Percentiles rank a stretch among this genome's conserved stretches.
Evolutionary conservation across 2,888 invertebrate genomes (phyloP).

Genomic region (Sceliomorpha sp.): DNA sequence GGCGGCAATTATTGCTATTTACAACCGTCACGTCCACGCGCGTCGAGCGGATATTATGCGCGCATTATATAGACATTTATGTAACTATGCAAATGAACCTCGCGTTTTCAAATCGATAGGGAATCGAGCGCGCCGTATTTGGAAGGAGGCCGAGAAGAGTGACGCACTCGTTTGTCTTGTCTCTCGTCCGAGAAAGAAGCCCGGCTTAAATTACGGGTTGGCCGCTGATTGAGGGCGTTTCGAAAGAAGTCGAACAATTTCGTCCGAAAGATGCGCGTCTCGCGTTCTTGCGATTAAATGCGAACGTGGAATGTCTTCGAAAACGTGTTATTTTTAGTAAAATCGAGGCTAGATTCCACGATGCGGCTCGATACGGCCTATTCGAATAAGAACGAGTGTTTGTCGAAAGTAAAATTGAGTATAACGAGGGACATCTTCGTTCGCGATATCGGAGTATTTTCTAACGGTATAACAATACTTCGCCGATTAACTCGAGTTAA

Average conservation of each 20-base stretch:
- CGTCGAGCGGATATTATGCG: constrained; percentile 42
- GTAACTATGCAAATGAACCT: constrained; percentile 46
- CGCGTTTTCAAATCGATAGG: constrained; percentile 28
- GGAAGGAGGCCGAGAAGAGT: constrained; percentile 42
- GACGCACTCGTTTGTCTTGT: constrained; percentile 34
- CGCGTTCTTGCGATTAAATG: constrained; percentile 34
- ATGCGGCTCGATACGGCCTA: too few relatives aligned
- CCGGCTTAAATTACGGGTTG: constrained; percentile 35
- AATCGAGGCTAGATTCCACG: too few relatives aligned
- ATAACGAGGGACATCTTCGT: too few relatives aligned
- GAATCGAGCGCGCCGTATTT: constrained; percentile 41
- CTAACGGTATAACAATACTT: too few relatives aligned
- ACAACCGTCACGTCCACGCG: constrained; percentile 36
- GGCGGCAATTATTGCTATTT: constrained; percentile 46
- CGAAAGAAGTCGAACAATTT: constrained; percentile 23
- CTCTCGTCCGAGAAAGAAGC: constrained; percentile 29
- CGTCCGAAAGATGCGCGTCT: constrained; percentile 20
- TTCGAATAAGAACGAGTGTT: too few relatives aligned
- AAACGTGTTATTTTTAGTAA: not conserved
- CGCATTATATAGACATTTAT: constrained; percentile 44
- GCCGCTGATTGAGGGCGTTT: constrained; percentile 25
- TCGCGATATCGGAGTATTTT: too few relatives aligned
- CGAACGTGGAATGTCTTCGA: constrained; percentile 11
- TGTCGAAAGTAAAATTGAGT: too few relatives aligned
- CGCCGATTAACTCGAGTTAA: too few relatives aligned